Percentiles rank a stretch among this genome's conserved stretches.
phyloP scores from a whole-genome alignment of 1,140 invertebrate genomes.

The Schlechtendalia chinensis region DNA sequence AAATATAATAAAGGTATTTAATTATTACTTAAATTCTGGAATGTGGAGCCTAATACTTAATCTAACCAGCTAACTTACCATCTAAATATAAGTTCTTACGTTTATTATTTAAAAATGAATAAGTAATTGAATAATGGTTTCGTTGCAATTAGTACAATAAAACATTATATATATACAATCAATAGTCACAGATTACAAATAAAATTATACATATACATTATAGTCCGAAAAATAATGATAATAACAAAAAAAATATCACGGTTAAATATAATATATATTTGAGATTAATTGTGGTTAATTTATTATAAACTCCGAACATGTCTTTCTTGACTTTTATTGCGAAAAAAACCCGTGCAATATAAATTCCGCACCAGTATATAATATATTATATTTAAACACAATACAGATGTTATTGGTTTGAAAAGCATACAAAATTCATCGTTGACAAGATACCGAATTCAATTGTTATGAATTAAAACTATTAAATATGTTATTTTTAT shows the following conservation, averaged over 20 bases:
- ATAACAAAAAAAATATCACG: neutral
- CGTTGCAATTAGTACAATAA: too few species aligned
- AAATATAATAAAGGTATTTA: too few species aligned
- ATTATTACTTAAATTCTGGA: too few species aligned
- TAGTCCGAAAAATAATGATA: neutral
- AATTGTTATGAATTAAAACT: neutral
- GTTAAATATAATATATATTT: neutral
- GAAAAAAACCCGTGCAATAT: neutral
- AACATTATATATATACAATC: too few species aligned
- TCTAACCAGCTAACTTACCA: too few species aligned
- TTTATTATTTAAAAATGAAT: too few species aligned
- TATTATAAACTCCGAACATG: too few species aligned
- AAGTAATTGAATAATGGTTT: too few species aligned
- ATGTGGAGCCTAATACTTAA: too few species aligned
- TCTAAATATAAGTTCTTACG: too few species aligned
- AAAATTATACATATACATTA: neutral
- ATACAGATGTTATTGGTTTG: neutral
- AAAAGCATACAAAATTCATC: neutral
- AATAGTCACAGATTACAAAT: neutral
- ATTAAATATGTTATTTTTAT: too few species aligned
- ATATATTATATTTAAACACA: neutral
- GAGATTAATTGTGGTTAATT: too few species aligned
- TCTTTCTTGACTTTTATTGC: neutral
- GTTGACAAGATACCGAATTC: neutral
- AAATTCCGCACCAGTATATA: neutral